phyloP scores from a whole-genome alignment of 2,888 invertebrate genomes.

The Caenorhabditis auriculariae region DNA sequence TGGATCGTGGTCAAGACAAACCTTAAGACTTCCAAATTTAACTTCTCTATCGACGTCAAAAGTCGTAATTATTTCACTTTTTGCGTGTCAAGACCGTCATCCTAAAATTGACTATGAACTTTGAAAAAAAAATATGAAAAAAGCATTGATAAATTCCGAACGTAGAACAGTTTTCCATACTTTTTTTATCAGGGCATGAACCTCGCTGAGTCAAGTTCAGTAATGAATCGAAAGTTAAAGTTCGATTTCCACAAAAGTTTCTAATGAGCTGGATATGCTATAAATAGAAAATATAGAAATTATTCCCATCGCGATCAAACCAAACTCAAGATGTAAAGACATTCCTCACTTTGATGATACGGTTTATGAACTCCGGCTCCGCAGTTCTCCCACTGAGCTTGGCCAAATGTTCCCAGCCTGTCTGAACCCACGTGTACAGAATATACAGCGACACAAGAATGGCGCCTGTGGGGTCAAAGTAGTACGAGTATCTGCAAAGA shows the following conservation, averaged over 20 bases:
- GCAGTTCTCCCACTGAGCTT: constrained; percentile 56
- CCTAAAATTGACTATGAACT: too few species aligned
- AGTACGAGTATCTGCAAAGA: constrained; percentile 61
- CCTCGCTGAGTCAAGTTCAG: too few species aligned
- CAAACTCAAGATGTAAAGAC: neutral
- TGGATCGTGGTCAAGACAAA: constrained; percentile 57
- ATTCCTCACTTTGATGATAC: constrained; percentile 55
- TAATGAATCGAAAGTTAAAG: too few species aligned
- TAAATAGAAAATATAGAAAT: too few species aligned
- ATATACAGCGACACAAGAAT: constrained; percentile 67
- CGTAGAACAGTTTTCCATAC: too few species aligned
- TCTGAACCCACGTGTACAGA: constrained; percentile 63
- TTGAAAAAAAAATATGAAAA: too few species aligned
- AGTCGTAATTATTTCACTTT: too few species aligned
- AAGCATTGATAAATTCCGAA: too few species aligned
- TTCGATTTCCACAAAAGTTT: too few species aligned
- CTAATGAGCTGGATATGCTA: too few species aligned
- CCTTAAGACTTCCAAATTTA: constrained; percentile 21
- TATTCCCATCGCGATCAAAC: neutral
- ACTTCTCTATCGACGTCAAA: neutral
- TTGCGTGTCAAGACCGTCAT: too few species aligned
- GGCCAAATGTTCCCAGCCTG: constrained; percentile 64
- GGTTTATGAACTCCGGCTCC: constrained; percentile 61
- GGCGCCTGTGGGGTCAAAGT: constrained; percentile 67
- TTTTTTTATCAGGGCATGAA: too few species aligned